Base-by-base conservation (phyloP, 2,797 vertebrate genomes). In the Catostomus latipinnis region DNA sequence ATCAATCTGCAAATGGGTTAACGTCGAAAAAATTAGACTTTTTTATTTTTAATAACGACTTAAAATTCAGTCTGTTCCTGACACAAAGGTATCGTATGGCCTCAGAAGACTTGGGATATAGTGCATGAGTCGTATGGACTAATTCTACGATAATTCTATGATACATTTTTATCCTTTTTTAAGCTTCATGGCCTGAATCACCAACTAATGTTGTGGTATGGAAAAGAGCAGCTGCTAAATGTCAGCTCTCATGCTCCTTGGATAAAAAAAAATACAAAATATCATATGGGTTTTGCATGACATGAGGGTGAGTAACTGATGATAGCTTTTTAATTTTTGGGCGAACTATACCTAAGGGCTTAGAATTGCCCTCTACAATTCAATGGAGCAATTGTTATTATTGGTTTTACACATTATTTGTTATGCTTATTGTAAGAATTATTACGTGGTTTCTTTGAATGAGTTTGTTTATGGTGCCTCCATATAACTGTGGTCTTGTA, bases 201-300 rank as follows among this genome's bases (percentile, higher is more conserved):
- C 3, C n/a, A 71, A 58, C 34, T 9, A 46, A 4, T 70, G 9
- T 16, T 46, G 46, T 16, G 10, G n/a, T n/a, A 71, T 57, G 8
- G 69, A 16, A 71, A 71, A 71, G 8, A 71, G 68, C 8, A 54
- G 12, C 68, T 43, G 7, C 13, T 70, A 34, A 10, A 68, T 68
- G 34, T 34, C 34, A 11, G 18, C 18, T 18, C 22, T 61, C 34
- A 11, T 52, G 49, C 16, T 13, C 53, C 11, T 13, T 1, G 4
- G 1, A 8, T 6, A 18, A 48, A 9, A 49, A 8, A 48, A 16
- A 18, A 18, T 18, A 18, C 16, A 18, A 18, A 18, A 18, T 18
- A 1, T 49, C 43, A 63, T 63, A 8, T n/a, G 67, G 50, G 52
- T 52, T 69, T 69, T 13, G 18, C 48, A 68, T 68, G 10, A 53